Evolutionary conservation across 2,113 vertebrate species (phyloP).

Genomic region (Damaliscus lunatus): DNA sequence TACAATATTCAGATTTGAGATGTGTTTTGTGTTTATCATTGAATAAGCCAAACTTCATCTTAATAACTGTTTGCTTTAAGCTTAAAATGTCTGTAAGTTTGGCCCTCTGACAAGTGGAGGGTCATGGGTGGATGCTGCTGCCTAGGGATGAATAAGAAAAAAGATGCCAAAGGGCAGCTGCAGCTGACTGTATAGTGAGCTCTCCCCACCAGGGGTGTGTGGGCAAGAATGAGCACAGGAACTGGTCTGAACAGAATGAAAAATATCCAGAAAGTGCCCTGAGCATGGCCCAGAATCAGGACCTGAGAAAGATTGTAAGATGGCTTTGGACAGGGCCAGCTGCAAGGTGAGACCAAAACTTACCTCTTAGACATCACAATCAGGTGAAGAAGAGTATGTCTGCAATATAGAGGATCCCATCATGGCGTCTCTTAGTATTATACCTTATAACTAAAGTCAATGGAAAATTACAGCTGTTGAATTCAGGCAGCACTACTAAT

Average conservation of each 20-base stretch:
- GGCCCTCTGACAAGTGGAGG: not conserved
- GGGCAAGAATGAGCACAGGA: not conserved
- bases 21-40: not conserved
- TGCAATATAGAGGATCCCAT: not conserved
- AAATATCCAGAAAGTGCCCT: not conserved
- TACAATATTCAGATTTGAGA: not conserved
- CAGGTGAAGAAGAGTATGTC: not conserved
- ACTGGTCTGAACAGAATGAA: not conserved
- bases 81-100: conserved; percentile 56
- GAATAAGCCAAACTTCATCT: conserved; percentile 53
- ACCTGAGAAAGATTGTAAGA: not conserved
- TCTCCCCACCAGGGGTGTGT: not conserved
- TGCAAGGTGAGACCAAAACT: not conserved
- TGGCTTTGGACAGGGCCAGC: not conserved
- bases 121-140: not conserved
- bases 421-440: not conserved
- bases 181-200: not conserved
- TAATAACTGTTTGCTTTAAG: conserved; percentile 57
- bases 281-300: not conserved
- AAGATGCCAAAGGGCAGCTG: not conserved
- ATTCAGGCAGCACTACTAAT: not conserved
- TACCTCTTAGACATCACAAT: not conserved
- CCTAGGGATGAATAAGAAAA: not conserved
- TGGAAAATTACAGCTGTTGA: not conserved
- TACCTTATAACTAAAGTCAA: not conserved